These are phyloP conservation scores for Cryptus armator DNA, from an alignment of 2,888 invertebrate species.

Conservation along the genomic window DNA sequence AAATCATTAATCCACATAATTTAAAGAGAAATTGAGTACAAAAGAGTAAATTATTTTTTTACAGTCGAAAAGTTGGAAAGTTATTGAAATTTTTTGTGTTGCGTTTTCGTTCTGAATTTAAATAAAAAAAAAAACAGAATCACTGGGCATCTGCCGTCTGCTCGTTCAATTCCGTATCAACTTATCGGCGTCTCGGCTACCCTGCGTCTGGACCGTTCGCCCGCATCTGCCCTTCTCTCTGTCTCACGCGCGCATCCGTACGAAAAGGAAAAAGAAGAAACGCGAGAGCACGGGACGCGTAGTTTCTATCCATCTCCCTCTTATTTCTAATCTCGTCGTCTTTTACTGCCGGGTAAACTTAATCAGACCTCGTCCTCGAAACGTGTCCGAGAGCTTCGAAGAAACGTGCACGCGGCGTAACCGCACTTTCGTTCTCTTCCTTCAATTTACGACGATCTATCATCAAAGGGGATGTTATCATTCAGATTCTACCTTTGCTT, in stretches of 20 bases:
- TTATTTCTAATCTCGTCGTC: slow-evolving; percentile 61
- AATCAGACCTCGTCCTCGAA: slow-evolving; percentile 69
- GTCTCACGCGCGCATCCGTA: neutral
- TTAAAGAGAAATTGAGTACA: neutral
- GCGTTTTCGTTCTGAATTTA: neutral
- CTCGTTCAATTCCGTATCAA: neutral
- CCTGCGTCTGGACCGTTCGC: neutral
- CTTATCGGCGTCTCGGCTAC: neutral
- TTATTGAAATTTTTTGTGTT: neutral
- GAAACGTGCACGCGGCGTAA: neutral
- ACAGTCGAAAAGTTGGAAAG: neutral
- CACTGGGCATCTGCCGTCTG: neutral
- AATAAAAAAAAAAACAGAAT: neutral
- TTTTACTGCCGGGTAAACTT: slow-evolving; percentile 78
- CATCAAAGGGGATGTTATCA: slow-evolving; percentile 12
- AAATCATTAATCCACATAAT: neutral
- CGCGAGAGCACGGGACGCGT: neutral
- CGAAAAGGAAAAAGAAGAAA: neutral
- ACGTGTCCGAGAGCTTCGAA: slow-evolving; percentile 15
- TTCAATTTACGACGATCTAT: slow-evolving; percentile 11
- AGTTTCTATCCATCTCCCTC: slow-evolving; percentile 38
- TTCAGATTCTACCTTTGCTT: neutral
- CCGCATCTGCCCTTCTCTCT: neutral
- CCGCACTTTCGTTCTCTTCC: slow-evolving; percentile 21
- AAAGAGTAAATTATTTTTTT: neutral